Percentiles rank a stretch among this genome's conserved stretches.
phyloP scores from a whole-genome alignment of 2,888 invertebrate species.

The Oxyteleia sp. region DNA sequence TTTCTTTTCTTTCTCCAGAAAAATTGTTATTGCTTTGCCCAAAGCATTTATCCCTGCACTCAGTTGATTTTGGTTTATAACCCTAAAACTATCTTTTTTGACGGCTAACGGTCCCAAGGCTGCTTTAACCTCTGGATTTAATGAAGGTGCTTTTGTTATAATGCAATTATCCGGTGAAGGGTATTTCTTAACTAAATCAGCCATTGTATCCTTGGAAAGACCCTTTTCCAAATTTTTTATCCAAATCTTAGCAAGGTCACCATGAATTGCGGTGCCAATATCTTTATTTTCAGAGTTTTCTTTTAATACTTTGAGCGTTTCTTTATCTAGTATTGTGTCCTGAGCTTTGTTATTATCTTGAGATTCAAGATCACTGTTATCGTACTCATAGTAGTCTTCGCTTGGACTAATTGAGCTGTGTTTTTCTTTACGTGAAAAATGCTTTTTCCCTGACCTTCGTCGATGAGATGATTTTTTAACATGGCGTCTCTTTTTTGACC shows the following conservation, averaged over 20 bases:
- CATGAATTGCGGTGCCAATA: background rate
- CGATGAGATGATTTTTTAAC: too few species aligned
- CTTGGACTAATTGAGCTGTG: too few species aligned
- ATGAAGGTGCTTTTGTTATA: background rate
- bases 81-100: slow-evolving; percentile 7
- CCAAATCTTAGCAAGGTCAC: background rate
- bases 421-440: too few species aligned
- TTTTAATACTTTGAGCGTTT: background rate
- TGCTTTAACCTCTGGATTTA: slow-evolving; percentile 4
- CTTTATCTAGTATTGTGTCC: background rate
- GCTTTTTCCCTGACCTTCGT: too few species aligned
- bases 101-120: slow-evolving; percentile 5
- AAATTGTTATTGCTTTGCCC: background rate
- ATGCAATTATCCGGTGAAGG: background rate
- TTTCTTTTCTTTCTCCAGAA: background rate
- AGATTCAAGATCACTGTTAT: too few species aligned
- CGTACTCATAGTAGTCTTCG: too few species aligned
- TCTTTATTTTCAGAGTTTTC: background rate
- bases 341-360: too few species aligned
- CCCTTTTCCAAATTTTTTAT: slow-evolving; percentile 1
- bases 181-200: slow-evolving; percentile 2
- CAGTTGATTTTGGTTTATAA: background rate
- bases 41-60: slow-evolving; percentile 11
- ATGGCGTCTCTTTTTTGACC: too few species aligned
- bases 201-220: background rate